phyloP scores from a whole-genome alignment of 2,113 vertebrate species.

The Xiphophorus hellerii region DNA sequence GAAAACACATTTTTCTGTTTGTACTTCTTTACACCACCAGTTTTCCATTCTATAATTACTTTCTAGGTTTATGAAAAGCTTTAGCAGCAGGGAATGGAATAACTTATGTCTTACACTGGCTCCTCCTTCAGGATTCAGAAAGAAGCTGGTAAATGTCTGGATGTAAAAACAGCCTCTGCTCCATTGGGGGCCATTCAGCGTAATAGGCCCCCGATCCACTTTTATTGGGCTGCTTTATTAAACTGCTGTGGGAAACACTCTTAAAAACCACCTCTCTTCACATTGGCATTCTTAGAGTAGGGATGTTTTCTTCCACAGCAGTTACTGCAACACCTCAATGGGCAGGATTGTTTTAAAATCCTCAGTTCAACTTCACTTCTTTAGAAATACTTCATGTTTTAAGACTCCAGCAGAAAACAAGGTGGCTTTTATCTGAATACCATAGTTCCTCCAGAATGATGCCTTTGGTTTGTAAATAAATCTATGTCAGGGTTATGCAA shows the following conservation, averaged over 20 bases:
- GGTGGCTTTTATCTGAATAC: not conserved
- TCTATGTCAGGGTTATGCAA: not conserved
- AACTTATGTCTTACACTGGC: constrained; percentile 52
- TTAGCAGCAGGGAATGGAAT: constrained; percentile 42
- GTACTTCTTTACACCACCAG: not conserved
- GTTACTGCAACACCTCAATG: not conserved
- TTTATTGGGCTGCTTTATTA: constrained; percentile 45
- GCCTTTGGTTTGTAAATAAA: not conserved
- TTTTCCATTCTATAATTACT: constrained; percentile 24
- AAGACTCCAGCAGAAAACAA: not conserved
- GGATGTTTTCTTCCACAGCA: constrained; percentile 10
- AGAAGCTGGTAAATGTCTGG: constrained; percentile 32
- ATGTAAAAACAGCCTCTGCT: constrained; percentile 33
- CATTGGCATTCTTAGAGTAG: constrained; percentile 9
- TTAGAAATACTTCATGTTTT: not conserved
- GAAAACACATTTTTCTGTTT: not conserved
- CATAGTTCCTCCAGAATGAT: not conserved
- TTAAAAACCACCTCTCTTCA: constrained; percentile 17
- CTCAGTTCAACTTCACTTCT: not conserved
- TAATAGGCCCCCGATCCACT: constrained; percentile 25
- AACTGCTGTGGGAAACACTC: constrained; percentile 39
- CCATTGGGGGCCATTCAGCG: constrained; percentile 23
- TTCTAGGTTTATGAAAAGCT: constrained; percentile 49
- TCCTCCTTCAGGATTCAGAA: constrained; percentile 16
- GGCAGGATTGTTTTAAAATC: not conserved